Conservation (phyloP, 2,888 invertebrate species). For the Yponomeuta malinellus region DNA sequence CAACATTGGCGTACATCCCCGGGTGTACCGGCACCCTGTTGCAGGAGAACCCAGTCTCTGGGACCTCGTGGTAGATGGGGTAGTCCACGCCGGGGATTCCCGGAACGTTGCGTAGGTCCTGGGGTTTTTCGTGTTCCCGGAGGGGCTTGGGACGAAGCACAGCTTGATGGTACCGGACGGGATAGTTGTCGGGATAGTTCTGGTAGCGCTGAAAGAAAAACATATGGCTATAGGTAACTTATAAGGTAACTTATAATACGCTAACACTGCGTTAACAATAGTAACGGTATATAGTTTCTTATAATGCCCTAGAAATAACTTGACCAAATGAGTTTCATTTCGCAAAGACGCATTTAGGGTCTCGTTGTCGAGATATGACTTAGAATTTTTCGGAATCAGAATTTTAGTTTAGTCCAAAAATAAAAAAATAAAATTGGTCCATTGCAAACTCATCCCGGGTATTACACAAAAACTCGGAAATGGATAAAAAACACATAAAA, state of each 20-base stretch:
- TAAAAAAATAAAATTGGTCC: too few relatives aligned
- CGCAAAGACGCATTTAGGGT: too few relatives aligned
- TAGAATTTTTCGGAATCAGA: too few relatives aligned
- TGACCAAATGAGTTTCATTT: too few relatives aligned
- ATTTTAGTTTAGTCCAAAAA: too few relatives aligned
- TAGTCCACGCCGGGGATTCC: slow-evolving; percentile 88
- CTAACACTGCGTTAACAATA: too few relatives aligned
- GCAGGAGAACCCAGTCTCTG: slow-evolving; percentile 87
- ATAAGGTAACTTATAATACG: neutral
- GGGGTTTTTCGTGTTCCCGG: slow-evolving; percentile 79
- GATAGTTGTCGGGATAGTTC: slow-evolving; percentile 37
- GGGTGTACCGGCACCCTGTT: slow-evolving; percentile 85
- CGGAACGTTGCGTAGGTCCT: slow-evolving; percentile 87
- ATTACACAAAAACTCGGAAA: too few relatives aligned
- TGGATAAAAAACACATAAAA: too few relatives aligned
- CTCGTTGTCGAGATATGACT: too few relatives aligned
- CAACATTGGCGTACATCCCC: slow-evolving; percentile 94
- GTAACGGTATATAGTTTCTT: too few relatives aligned
- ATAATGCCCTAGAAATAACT: too few relatives aligned
- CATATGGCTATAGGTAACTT: neutral
- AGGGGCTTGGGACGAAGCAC: slow-evolving; percentile 51
- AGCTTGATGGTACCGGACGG: slow-evolving; percentile 48
- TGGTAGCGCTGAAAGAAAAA: slow-evolving; percentile 43
- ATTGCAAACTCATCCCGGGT: too few relatives aligned
- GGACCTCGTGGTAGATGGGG: slow-evolving; percentile 86